Conservation (phyloP, 2,797 vertebrate species). For the Cephalopachus bancanus region DNA sequence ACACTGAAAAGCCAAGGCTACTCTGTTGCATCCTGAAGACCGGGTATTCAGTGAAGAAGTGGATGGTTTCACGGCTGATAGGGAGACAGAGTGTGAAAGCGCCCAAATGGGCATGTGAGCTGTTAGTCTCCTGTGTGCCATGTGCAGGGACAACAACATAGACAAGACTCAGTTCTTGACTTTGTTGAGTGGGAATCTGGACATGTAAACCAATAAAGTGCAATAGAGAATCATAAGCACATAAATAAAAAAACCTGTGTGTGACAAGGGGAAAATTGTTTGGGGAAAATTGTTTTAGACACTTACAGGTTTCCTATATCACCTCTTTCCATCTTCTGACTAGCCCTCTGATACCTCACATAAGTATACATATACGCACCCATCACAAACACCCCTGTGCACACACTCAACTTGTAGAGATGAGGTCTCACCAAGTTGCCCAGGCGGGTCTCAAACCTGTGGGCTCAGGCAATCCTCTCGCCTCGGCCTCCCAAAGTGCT, state of each 20-base stretch:
- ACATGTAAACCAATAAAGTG: not conserved
- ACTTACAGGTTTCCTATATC: not conserved
- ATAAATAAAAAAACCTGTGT: not conserved
- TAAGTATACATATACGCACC: not conserved
- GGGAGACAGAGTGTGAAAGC: not conserved
- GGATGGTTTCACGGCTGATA: not conserved
- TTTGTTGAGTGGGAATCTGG: not conserved
- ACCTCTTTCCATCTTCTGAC: slow-evolving; percentile 29
- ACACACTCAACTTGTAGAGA: not conserved
- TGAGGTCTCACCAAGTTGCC: no score
- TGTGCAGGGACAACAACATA: not conserved
- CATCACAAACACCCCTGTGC: not conserved
- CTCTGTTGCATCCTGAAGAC: not conserved
- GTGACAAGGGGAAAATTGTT: not conserved
- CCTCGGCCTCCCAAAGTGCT: no score
- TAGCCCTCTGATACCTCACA: not conserved
- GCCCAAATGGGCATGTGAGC: not conserved
- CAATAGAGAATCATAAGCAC: not conserved
- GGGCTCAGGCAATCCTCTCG: no score
- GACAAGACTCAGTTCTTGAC: not conserved
- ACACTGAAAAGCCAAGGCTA: not conserved
- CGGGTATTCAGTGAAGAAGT: not conserved
- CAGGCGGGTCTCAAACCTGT: no score
- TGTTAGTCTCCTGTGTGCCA: not conserved
- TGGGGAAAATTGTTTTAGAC: not conserved